These are phyloP conservation scores for Drosophila engyochracea DNA, from an alignment of 2,888 invertebrate genomes.

Conservation along the genomic window DNA sequence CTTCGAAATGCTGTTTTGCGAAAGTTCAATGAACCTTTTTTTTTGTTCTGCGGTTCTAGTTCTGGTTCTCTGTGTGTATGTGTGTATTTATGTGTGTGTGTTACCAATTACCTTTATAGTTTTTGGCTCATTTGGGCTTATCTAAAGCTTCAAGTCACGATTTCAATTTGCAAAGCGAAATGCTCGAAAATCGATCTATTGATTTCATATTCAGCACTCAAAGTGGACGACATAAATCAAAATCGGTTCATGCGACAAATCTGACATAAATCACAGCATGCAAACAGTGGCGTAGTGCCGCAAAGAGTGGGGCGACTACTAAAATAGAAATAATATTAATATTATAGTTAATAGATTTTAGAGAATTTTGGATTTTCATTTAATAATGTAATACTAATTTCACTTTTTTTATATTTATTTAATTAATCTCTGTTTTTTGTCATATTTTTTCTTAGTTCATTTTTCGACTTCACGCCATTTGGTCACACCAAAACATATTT, in stretches of 20 bases:
- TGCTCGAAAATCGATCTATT: constrained; percentile 71
- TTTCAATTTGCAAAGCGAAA: constrained; percentile 73
- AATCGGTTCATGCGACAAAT: constrained; percentile 53
- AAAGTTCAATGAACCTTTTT: constrained; percentile 56
- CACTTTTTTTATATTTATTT: neutral
- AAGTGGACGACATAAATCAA: constrained; percentile 79
- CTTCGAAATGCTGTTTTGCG: constrained; percentile 20
- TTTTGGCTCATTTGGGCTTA: constrained; percentile 48
- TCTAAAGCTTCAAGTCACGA: constrained; percentile 82
- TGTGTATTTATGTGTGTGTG: constrained; percentile 10
- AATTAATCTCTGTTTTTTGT: neutral
- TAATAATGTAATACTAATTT: neutral
- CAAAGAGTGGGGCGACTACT: neutral
- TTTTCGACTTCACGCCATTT: neutral
- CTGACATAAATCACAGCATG: constrained; percentile 58
- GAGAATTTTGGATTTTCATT: neutral
- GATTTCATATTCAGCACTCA: constrained; percentile 80
- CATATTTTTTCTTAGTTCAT: neutral
- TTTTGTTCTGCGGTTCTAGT: constrained; percentile 2
- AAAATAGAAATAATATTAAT: neutral
- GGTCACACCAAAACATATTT: neutral
- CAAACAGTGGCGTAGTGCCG: constrained; percentile 14
- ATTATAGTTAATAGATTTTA: neutral
- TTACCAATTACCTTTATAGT: constrained; percentile 48
- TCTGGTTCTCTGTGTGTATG: constrained; percentile 3